Conservation (phyloP, 2,113 vertebrate species). For the Raja brachyura region DNA sequence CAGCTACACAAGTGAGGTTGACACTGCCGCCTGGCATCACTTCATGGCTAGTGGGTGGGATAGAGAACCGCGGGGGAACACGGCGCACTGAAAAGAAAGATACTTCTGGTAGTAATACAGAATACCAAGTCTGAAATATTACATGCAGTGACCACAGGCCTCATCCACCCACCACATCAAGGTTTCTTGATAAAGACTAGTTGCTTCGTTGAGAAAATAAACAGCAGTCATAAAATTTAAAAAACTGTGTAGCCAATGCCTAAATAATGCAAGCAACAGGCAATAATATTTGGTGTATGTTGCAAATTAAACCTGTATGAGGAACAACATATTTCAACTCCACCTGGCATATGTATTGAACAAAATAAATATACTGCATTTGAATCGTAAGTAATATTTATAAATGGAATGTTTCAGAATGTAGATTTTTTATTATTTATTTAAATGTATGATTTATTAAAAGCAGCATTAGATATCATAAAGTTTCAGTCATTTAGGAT, state of each 20-base stretch:
- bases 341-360: not conserved
- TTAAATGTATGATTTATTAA: not conserved
- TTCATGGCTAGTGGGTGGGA: conserved; percentile 89
- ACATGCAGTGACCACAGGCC: conserved; percentile 21
- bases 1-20: conserved; percentile 93
- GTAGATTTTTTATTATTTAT: not conserved
- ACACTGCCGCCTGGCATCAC: conserved; percentile 94
- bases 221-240: not conserved
- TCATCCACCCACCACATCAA: conserved; percentile 25
- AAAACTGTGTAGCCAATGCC: not conserved
- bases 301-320: not conserved
- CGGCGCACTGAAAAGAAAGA: conserved; percentile 81
- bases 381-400: conserved; percentile 7
- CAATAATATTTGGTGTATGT: not conserved
- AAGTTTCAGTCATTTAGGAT: not conserved
- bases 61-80: conserved; percentile 95
- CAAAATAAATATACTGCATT: not conserved
- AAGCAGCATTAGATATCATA: not conserved
- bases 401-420: not conserved
- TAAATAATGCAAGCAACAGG: not conserved
- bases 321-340: not conserved
- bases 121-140: not conserved
- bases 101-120: conserved; percentile 51
- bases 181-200: not conserved
- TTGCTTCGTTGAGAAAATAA: not conserved